These are phyloP conservation scores for Sterrhoptilus dennistouni DNA, from an alignment of 2,113 vertebrate species.

Conservation along the genomic window DNA sequence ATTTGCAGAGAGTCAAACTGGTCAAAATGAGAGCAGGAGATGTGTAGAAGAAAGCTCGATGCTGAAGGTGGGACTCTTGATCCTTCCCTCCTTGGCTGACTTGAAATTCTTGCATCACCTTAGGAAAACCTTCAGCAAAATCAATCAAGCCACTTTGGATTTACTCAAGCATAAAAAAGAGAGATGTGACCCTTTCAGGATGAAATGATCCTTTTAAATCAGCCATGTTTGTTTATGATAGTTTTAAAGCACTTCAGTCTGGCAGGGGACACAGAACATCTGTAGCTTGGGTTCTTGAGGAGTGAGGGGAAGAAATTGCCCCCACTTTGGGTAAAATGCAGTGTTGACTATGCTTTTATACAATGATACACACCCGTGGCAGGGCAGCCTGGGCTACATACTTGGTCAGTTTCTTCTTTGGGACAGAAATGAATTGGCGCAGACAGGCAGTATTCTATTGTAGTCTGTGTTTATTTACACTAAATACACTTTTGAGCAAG, in stretches of 20 bases:
- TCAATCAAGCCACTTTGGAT: not conserved
- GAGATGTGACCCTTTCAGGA: not conserved
- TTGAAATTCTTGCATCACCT: not conserved
- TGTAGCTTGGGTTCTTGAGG: conserved; percentile 16
- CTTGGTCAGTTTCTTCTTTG: not conserved
- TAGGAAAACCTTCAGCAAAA: not conserved
- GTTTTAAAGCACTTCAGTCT: not conserved
- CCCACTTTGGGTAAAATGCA: conserved; percentile 14
- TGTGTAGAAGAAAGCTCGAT: not conserved
- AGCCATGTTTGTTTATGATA: conserved; percentile 18
- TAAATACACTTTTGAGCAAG: not conserved
- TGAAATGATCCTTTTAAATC: conserved; percentile 35
- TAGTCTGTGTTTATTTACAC: not conserved
- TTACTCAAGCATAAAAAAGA: conserved; percentile 11
- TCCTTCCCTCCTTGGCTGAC: not conserved
- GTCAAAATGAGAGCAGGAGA: not conserved
- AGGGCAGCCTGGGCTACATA: not conserved
- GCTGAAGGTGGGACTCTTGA: not conserved
- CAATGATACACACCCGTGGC: not conserved
- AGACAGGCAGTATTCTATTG: not conserved
- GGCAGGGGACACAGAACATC: conserved; percentile 19
- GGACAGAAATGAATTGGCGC: not conserved
- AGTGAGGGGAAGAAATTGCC: not conserved
- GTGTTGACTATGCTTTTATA: not conserved
- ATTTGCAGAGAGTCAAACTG: not conserved